Evolutionary conservation across 2,113 vertebrate species (phyloP).

Genomic region (Turnix velox): DNA sequence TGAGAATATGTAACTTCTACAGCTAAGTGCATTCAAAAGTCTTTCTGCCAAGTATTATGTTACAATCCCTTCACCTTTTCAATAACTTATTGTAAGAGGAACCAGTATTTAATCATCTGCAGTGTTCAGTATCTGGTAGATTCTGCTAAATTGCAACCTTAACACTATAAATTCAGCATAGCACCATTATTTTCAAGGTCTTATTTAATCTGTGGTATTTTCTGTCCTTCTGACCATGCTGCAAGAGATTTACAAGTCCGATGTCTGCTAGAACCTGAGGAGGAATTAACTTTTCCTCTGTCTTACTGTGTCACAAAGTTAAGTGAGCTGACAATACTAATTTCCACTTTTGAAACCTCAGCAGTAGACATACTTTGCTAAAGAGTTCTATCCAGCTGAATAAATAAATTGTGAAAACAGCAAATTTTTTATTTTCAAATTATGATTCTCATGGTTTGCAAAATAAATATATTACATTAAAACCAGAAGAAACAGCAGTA

Average conservation of each 20-base stretch:
- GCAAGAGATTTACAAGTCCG: background rate
- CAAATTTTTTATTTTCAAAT: background rate
- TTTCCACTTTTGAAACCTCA: slow-evolving; percentile 13
- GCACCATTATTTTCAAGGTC: slow-evolving; percentile 2
- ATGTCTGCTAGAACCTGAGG: background rate
- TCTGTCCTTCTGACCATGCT: slow-evolving; percentile 35
- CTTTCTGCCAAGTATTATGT: slow-evolving; percentile 36
- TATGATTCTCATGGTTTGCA: background rate
- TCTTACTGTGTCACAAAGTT: background rate
- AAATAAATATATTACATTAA: background rate
- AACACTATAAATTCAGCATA: slow-evolving; percentile 41
- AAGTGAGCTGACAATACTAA: background rate
- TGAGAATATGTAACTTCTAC: background rate
- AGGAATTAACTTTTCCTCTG: background rate
- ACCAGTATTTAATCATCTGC: slow-evolving; percentile 33
- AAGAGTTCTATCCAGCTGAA: background rate
- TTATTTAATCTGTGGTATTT: slow-evolving; percentile 41
- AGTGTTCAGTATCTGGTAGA: background rate
- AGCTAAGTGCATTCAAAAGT: slow-evolving; percentile 18
- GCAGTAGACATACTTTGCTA: background rate
- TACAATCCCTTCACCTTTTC: slow-evolving; percentile 53
- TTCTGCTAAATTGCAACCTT: slow-evolving; percentile 35
- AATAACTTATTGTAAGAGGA: slow-evolving; percentile 31
- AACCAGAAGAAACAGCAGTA: background rate
- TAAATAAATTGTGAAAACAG: background rate